Conservation (phyloP, 2,888 invertebrate genomes). For the Lasioglossum villosulum region DNA sequence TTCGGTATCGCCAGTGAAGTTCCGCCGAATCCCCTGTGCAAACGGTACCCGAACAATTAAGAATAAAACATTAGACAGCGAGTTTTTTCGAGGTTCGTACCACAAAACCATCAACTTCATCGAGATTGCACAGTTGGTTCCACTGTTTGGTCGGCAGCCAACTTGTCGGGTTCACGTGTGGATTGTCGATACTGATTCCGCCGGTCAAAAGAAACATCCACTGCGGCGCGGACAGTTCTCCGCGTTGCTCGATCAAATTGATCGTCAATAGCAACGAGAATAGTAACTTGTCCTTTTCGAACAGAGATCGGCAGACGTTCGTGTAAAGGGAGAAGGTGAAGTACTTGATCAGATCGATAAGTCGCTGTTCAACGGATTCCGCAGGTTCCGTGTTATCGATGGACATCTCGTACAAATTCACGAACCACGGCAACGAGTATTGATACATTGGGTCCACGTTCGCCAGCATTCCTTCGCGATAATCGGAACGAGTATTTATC, state of each 20-base stretch:
- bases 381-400: slow-evolving; percentile 94
- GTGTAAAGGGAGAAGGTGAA: slow-evolving; percentile 96
- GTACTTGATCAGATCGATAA: slow-evolving; percentile 90
- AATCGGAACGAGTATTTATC: slow-evolving; percentile 66
- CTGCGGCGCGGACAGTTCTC: slow-evolving; percentile 87
- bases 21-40: slow-evolving; percentile 87
- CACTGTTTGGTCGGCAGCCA: slow-evolving; percentile 91
- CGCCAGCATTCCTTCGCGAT: slow-evolving; percentile 90
- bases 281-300: slow-evolving; percentile 97
- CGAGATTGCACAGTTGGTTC: slow-evolving; percentile 91
- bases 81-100: slow-evolving; percentile 71
- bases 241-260: slow-evolving; percentile 88
- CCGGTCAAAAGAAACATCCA: slow-evolving; percentile 96
- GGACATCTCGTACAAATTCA: slow-evolving; percentile 93
- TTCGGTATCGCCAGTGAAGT: slow-evolving; percentile 86
- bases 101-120: slow-evolving; percentile 85
- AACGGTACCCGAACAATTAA: background rate
- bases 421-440: slow-evolving; percentile 97
- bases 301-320: slow-evolving; percentile 96
- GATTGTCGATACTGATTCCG: slow-evolving; percentile 92
- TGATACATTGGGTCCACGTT: slow-evolving; percentile 99
- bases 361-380: slow-evolving; percentile 91
- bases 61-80: background rate
- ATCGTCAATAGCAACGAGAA: slow-evolving; percentile 92
- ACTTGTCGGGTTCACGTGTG: slow-evolving; percentile 88